A percentile compares a stretch with the other conserved stretches of the same genome.
These are phyloP conservation scores for Leucoraja ocellata DNA, from an alignment of 2,797 vertebrate species.

Conservation along the genomic window DNA sequence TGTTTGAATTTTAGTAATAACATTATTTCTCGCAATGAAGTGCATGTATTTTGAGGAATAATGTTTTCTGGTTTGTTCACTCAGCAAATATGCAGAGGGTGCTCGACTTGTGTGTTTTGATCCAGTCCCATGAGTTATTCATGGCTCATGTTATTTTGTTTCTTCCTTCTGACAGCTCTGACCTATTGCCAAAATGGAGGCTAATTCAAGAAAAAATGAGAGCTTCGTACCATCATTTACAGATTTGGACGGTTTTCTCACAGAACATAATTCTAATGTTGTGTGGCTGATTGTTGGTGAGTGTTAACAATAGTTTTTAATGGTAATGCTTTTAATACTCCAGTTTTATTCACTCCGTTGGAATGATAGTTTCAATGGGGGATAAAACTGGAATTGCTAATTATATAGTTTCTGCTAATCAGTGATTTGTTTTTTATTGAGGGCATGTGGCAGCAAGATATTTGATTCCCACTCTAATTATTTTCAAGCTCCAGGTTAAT, in stretches of 20 bases:
- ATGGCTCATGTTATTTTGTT: constrained; percentile 7
- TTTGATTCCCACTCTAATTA: neutral
- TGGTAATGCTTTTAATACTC: neutral
- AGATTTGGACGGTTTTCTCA: constrained; percentile 82
- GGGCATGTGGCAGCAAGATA: neutral
- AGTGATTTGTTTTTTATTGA: neutral
- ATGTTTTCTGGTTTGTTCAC: neutral
- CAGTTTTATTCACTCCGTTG: neutral
- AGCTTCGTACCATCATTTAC: constrained; percentile 77
- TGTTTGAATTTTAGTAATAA: neutral
- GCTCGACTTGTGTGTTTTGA: neutral
- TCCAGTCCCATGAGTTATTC: neutral
- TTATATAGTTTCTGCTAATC: neutral
- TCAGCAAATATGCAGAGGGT: neutral
- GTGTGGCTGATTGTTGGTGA: constrained; percentile 96
- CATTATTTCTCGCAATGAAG: neutral
- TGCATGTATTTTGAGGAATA: neutral
- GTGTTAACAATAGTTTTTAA: constrained; percentile 45
- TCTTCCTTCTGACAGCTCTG: constrained; percentile 46
- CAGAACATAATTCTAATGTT: constrained; percentile 85
- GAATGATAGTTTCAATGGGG: neutral
- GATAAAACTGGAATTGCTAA: neutral
- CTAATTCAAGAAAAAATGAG: constrained; percentile 68
- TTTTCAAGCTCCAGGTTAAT: neutral
- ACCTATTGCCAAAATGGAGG: constrained; percentile 68